These are phyloP conservation scores for Acanthurus leucopareius DNA, from an alignment of 2,797 vertebrate genomes.

Conservation along the genomic window DNA sequence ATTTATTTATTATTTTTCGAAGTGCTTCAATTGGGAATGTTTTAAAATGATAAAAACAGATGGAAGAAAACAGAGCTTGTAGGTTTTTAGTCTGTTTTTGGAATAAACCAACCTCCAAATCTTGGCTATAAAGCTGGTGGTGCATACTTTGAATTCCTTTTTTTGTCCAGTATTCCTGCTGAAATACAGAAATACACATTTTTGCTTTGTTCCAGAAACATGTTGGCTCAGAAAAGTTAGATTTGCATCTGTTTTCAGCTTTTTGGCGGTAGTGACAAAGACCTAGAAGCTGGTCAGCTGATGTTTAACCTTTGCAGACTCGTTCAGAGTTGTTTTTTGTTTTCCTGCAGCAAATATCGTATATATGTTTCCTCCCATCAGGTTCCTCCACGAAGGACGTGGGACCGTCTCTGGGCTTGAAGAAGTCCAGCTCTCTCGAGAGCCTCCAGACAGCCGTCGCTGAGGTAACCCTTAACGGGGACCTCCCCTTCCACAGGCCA, in stretches of 20 bases:
- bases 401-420: conserved; percentile 95
- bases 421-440: conserved; percentile 98
- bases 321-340: background rate
- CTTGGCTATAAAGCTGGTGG: background rate
- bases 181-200: background rate
- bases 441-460: conserved; percentile 98
- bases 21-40: background rate
- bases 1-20: background rate
- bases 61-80: background rate
- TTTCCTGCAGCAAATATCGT: background rate
- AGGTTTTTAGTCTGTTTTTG: background rate
- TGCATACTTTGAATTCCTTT: background rate
- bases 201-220: background rate
- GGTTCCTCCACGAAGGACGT: conserved; percentile 95
- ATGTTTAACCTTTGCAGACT: background rate
- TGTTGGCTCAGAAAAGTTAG: background rate
- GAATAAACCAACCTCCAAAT: background rate
- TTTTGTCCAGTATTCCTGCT: background rate
- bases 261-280: background rate
- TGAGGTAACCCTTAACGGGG: conserved; percentile 95
- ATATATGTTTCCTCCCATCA: conserved; percentile 71
- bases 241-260: background rate
- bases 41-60: background rate
- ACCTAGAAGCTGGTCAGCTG: background rate
- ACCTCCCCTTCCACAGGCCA: conserved; percentile 95